A percentile compares a stretch with the other conserved stretches of the same genome.
Evolutionary conservation across 2,113 vertebrate genomes (phyloP).

Genomic region (Gnathonemus echidnorhynchus): DNA sequence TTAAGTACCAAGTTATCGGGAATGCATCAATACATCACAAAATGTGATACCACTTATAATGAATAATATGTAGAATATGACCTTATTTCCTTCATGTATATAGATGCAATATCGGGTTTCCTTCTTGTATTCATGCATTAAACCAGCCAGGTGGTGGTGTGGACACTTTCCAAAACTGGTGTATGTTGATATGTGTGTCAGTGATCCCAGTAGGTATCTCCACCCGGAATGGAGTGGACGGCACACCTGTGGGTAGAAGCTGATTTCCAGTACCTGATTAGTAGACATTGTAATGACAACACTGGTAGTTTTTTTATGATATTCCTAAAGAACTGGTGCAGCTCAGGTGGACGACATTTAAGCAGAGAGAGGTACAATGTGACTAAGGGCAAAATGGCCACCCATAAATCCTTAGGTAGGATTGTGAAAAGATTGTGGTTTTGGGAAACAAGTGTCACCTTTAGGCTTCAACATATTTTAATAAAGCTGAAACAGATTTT

Average conservation of each 20-base stretch:
- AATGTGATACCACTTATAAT: too few relatives aligned
- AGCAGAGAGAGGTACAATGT: constrained; percentile 48
- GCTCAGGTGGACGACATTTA: constrained; percentile 63
- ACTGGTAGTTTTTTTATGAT: constrained; percentile 30
- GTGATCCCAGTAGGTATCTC: not conserved
- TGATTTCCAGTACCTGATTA: constrained; percentile 15
- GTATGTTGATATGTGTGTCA: not conserved
- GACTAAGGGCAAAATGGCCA: constrained; percentile 42
- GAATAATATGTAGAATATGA: too few relatives aligned
- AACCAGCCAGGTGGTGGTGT: not conserved
- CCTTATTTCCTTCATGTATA: not conserved
- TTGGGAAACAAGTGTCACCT: not conserved
- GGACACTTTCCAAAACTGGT: not conserved
- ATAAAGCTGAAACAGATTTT: not conserved
- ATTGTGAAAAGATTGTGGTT: constrained; percentile 49
- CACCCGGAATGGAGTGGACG: not conserved
- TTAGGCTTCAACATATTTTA: not conserved
- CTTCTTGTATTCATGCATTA: not conserved
- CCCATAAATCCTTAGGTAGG: constrained; percentile 56
- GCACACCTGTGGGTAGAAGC: not conserved
- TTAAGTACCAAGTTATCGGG: not conserved
- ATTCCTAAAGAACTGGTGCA: constrained; percentile 52
- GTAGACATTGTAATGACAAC: constrained; percentile 33
- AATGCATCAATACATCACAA: not conserved
- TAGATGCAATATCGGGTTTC: not conserved